Evolutionary conservation across 1,140 invertebrate genomes (phyloP), one percentile per base, ranked within the genome.

Genomic region (Dreissena rostriformis): DNA sequence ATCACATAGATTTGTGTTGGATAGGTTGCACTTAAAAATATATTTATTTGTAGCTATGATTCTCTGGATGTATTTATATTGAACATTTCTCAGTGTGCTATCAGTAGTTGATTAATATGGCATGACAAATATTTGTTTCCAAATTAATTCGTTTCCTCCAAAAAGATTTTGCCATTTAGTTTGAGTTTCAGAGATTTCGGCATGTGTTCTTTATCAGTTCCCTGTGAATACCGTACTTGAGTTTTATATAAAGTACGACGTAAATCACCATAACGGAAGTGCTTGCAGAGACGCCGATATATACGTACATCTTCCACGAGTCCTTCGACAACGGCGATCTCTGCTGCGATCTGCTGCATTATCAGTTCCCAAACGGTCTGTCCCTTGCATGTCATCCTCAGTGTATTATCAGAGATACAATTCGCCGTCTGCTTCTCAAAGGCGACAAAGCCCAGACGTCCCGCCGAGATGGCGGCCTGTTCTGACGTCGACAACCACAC

Each of bases 121-220:
- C n/a, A n/a, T n/a, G n/a, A n/a, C n/a, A n/a, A n/a, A n/a, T n/a
- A n/a, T n/a, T n/a, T n/a, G n/a, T n/a, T n/a, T n/a, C n/a, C n/a
- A n/a, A n/a, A n/a, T n/a, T n/a, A n/a, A n/a, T n/a, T n/a, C n/a
- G n/a, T n/a, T n/a, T n/a, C n/a, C n/a, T n/a, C n/a, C n/a, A n/a
- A n/a, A n/a, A n/a, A n/a, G n/a, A n/a, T n/a, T n/a, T n/a, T n/a
- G n/a, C n/a, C n/a, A n/a, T n/a, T n/a, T n/a, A n/a, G n/a, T n/a
- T n/a, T n/a, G n/a, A n/a, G n/a, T n/a, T n/a, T n/a, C n/a, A n/a
- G 83, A 52, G 84, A 71, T 24, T 90, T 67, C 86, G 84, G 90
- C 91, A 91, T 28, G 86, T 87, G 55, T 91, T 74, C 55, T 83
- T 89, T 51, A 89, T 68, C 26, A 91, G 74, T 85, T 89, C 86